Evolutionary conservation across 2,113 vertebrate species (phyloP), one percentile per base, ranked within the genome.

Genomic region (Poeciliopsis turrubarensis): DNA sequence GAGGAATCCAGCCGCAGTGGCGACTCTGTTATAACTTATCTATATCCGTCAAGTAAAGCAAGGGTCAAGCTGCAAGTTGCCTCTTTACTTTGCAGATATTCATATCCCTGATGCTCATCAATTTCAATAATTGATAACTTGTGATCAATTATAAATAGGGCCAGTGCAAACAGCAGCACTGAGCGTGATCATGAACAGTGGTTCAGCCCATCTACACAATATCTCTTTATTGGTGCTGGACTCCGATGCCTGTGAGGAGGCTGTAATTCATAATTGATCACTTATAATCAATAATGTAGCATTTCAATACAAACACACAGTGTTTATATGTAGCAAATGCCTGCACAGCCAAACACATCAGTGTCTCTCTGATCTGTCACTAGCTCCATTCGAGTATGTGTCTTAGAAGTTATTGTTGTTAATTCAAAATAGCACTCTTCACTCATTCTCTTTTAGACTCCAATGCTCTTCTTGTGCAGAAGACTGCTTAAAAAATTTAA

Each of bases 231-330:
- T 87, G 86, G 65, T 75, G 73, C 84, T 87, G 82, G 86, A 81
- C 88, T 84, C 78, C 39, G 65, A 78, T 77, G 83, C 75, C 77
- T 85, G 73, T 79, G 82, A 87, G 88, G 81, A 82, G 77, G 77
- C 84, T 75, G 70, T 29, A 67, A 92, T 92, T 71, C 72, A 92
- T 93, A 86, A 92, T 93, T 85, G 82, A 92, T 91, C 70, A 63
- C 63, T 80, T 73, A 71, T 78, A 83, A 91, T 92, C 88, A 91
- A 91, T 93, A 92, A 93, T 92, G 88, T 86, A 92, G 77, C 63
- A 72, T 87, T 91, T 92, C 82, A 91, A 91, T 92, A 92, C 84
- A 88, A 91, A 90, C 86, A 83, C 85, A 64, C 78, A 83, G 79
- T 87, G 81, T 83, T 73, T 89, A 85, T 90, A 89, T 86, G 90